Base-by-base conservation (phyloP, 2,888 invertebrate species). In the Hypselothyrea guttata region DNA sequence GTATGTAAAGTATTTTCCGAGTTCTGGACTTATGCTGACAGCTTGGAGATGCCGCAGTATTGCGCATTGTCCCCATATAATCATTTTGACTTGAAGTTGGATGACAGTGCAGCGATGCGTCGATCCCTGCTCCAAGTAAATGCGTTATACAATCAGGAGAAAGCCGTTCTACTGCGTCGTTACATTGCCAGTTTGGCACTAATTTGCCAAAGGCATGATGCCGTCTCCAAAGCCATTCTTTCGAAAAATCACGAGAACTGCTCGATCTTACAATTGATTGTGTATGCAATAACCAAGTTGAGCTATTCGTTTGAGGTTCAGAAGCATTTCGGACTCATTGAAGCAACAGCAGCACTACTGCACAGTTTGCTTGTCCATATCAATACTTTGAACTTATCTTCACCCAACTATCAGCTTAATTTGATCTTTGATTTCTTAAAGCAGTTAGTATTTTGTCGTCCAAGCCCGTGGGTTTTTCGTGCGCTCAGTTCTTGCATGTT, bases 1-100 rank as follows among this genome's bases (percentile, higher is more conserved):
- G 79, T 74, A 0, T 63, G 83, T 12, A 82, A 75, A 66, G 88
- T 88, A 0, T 71, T 89, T 30, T 57, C 75, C 0, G 89, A 89
- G 47, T 88, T 89, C 46, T 87, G 86, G 83, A 74, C 85, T 0
- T 88, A 88, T 55, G 81, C 81, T 0, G 84, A 88, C 34, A 86
- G 77, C 22, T 66, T 89, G 41, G 84, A 88, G 22, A 76, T 82
- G 38, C 81, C 84, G 0, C 86, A 86, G 31, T 84, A 86, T 34
- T 77, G 78, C 27, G 69, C 73, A 27, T 48, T 83, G n/a, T 76
- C 84, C 72, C 84, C 87, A 0, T 81, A 86, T 62, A 73, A 82
- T 30, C 69, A 76, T 4, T 83, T 84, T 37, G 72, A 78, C 13
- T 41, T 87, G 30, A 59, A 67, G 0, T 57, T 65, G 2, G 67